A percentile compares a stretch with the other conserved stretches of the same genome.
Conservation (phyloP, 2,113 vertebrate genomes). For the Oreochromis tanganicae region DNA sequence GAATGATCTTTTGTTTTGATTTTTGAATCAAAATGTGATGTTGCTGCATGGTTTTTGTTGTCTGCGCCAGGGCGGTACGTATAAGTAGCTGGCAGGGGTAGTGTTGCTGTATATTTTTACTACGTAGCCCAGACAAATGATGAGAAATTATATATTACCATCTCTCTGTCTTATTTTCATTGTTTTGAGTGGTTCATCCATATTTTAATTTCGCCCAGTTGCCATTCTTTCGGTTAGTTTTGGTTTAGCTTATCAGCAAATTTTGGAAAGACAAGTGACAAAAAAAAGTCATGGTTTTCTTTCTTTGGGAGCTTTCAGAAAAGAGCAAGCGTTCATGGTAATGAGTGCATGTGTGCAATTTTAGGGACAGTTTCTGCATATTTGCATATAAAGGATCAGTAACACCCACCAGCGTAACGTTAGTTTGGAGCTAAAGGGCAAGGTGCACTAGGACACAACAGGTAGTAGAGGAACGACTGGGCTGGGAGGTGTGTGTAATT, state of each 20-base stretch:
- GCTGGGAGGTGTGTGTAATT: slow-evolving; percentile 81
- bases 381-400: neutral
- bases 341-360: slow-evolving; percentile 18
- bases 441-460: slow-evolving; percentile 53
- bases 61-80: neutral
- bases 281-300: neutral
- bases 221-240: slow-evolving; percentile 1
- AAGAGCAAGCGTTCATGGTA: neutral
- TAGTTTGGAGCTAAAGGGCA: neutral
- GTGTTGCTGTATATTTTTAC: neutral
- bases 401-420: neutral
- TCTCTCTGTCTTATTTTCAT: neutral
- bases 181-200: slow-evolving; percentile 28
- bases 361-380: neutral
- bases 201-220: slow-evolving; percentile 10
- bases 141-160: neutral
- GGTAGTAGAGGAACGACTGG: neutral
- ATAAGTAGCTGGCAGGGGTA: neutral
- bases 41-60: slow-evolving; percentile 48
- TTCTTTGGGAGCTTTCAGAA: neutral
- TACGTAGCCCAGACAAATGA: neutral
- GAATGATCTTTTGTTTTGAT: slow-evolving; percentile 18
- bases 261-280: neutral
- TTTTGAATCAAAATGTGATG: slow-evolving; percentile 19
- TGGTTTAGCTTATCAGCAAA: neutral